These are phyloP conservation scores for Pocillopora grandis DNA, from an alignment of 92 coral and sea anemone genomes.

Conservation along the genomic window DNA sequence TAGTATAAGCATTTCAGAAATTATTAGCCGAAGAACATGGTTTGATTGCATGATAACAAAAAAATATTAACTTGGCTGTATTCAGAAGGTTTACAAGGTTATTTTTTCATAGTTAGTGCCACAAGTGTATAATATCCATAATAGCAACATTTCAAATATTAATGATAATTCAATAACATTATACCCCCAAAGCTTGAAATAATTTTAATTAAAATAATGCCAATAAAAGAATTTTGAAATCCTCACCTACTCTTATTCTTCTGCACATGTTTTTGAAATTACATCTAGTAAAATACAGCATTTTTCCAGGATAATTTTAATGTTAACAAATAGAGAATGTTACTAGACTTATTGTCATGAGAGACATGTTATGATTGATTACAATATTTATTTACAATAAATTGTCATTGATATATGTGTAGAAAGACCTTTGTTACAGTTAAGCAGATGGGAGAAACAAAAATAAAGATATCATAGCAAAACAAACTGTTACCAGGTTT, in stretches of 20 bases:
- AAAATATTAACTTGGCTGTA: not conserved
- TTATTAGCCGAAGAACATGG: not conserved
- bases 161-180: not conserved
- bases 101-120: slow-evolving; percentile 8
- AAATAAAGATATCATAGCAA: not conserved
- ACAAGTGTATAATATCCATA: slow-evolving; percentile 1
- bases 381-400: not conserved
- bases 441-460: slow-evolving; percentile 10
- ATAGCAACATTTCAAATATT: not conserved
- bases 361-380: slow-evolving; percentile 1
- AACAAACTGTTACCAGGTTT: not conserved
- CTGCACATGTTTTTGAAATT: not conserved
- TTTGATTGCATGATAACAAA: not conserved
- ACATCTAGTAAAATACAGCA: not conserved
- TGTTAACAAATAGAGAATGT: not conserved
- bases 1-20: slow-evolving; percentile 1
- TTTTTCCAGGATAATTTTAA: slow-evolving; percentile 3
- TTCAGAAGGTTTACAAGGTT: slow-evolving; percentile 1
- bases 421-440: slow-evolving; percentile 9
- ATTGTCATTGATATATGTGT: not conserved
- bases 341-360: slow-evolving; percentile 1
- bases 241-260: slow-evolving; percentile 13
- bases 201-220: not conserved
- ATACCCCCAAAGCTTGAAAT: slow-evolving; percentile 15
- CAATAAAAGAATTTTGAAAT: slow-evolving; percentile 5